Evolutionary conservation across 2,797 vertebrate species (phyloP), one percentile per base, ranked within the genome.

Genomic region (Siniperca obscura): DNA sequence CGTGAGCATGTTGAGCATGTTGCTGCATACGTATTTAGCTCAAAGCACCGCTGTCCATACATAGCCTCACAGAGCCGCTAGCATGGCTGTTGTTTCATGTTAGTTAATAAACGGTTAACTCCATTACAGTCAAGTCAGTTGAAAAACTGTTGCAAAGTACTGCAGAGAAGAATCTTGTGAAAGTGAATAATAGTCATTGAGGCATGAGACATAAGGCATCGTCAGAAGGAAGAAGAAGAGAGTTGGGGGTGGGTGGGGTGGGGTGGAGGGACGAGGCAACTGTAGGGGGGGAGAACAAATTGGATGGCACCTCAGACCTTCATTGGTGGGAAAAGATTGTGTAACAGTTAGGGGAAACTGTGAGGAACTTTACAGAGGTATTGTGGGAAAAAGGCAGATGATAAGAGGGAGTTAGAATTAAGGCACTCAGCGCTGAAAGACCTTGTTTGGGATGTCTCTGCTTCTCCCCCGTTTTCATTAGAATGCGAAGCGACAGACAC

Each of bases 341-440:
- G 44, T 50, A 80, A 69, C 46, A 60, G 77, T 74, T 60, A 12
- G 56, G 36, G 34, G 44, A 74, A 80, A 70, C 57, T 79, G 60
- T 69, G 56, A 73, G 52, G 13, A 83, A 76, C 44, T 74, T 78
- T 21, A 19, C 44, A 7, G 12, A 74, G 53, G 56, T 75, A 22
- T 78, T 60, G 27, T 48, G 10, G 62, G 21, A 27, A 74, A 76
- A 83, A 81, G 76, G 53, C 19, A 57, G 50, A 50, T 44, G 80
- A 78, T 78, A 74, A 53, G 44, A 86, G 34, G 40, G 65, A 66
- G 66, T 40, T 14, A 44, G 69, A 86, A 80, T 82, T 76, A 86
- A 80, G 66, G 71, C 57, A 83, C 80, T 89, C 78, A 83, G 46
- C 1, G 14, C 76, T 72, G 59, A 85, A 86, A 78, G 78, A 71